A percentile compares a stretch with the other conserved stretches of the same genome.
phyloP scores from a whole-genome alignment of 2,797 vertebrate species.

The Linurgus olivaceus region DNA sequence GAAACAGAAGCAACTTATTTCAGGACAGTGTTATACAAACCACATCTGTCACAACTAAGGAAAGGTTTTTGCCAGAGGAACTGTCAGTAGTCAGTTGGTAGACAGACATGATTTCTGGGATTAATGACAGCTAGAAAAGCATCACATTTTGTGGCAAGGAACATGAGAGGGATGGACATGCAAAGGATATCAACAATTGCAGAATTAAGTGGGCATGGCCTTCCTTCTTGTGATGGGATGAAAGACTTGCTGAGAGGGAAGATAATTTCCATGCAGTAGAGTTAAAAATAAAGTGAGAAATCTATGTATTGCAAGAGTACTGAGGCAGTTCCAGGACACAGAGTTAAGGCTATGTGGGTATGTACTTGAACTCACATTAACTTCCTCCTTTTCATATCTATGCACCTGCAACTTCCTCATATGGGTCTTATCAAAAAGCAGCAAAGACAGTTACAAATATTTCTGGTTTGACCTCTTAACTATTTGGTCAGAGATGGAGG shows the following conservation, averaged over 20 bases:
- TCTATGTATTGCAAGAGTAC: not conserved
- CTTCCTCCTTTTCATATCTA: not conserved
- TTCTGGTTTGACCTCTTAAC: not conserved
- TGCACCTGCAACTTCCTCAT: not conserved
- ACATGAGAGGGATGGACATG: not conserved
- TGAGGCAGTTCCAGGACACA: not conserved
- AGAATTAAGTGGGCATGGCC: not conserved
- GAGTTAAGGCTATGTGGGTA: not conserved
- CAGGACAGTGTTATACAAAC: not conserved
- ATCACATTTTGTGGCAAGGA: not conserved
- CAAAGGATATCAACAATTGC: not conserved
- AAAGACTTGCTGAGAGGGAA: not conserved
- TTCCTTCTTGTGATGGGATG: not conserved
- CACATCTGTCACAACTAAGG: not conserved
- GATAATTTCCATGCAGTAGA: not conserved
- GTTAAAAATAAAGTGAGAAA: not conserved
- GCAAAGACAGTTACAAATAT: not conserved
- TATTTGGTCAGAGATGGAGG: not conserved
- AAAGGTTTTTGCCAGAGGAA: not conserved
- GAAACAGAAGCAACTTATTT: not conserved
- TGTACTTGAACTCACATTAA: not conserved
- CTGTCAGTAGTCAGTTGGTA: not conserved
- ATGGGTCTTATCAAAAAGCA: not conserved
- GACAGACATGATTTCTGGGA: not conserved
- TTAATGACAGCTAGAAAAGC: not conserved